Evolutionary conservation across 2,113 vertebrate species (phyloP).

Genomic region (Oophaga pumilio): DNA sequence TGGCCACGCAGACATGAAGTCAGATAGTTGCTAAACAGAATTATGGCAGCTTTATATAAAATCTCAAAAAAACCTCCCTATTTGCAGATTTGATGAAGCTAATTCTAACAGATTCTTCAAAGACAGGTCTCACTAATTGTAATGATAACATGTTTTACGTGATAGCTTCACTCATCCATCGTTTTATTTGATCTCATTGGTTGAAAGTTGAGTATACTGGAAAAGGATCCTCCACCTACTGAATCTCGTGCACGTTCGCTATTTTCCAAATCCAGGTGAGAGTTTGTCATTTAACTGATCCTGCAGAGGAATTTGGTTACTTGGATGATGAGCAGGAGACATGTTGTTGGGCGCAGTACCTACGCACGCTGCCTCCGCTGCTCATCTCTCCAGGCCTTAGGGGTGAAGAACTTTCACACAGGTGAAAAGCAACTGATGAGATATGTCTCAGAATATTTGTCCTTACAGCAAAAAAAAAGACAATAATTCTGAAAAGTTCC

Average conservation of each 20-base stretch:
- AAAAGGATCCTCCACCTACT: neutral
- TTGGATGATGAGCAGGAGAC: neutral
- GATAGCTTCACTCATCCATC: too few species aligned
- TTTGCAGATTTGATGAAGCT: too few species aligned
- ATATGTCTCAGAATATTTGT: neutral
- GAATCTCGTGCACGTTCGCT: neutral
- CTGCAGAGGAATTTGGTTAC: neutral
- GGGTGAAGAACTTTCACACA: neutral
- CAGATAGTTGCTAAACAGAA: too few species aligned
- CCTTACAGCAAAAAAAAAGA: neutral
- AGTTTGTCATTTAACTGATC: neutral
- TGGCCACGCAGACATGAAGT: too few species aligned
- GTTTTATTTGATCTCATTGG: too few species aligned
- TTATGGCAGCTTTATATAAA: too few species aligned
- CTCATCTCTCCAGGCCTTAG: neutral
- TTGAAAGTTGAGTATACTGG: too few species aligned
- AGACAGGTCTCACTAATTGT: too few species aligned
- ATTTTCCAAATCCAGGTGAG: neutral
- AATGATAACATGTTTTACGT: too few species aligned
- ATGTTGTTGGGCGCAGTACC: neutral
- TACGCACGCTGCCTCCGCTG: neutral
- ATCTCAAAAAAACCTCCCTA: too few species aligned
- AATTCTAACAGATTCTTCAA: too few species aligned
- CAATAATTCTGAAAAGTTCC: neutral
- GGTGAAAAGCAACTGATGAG: neutral